Percentiles rank a stretch among this genome's conserved stretches.
These are phyloP conservation scores for Cryptocephalus moraei DNA, from an alignment of 2,888 invertebrate species.

Conservation along the genomic window DNA sequence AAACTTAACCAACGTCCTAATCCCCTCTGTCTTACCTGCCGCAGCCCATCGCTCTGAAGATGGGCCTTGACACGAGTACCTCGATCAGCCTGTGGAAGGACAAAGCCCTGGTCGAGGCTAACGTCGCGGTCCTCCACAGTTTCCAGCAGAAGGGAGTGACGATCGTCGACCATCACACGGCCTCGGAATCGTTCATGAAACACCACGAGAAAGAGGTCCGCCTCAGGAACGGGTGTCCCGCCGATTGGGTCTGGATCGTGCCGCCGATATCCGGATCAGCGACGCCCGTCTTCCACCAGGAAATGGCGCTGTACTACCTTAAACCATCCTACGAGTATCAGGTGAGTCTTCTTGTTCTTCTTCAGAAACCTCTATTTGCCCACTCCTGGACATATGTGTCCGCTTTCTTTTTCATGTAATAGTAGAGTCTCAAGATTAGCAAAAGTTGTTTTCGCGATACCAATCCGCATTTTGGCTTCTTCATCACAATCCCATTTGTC, in stretches of 20 bases:
- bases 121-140: slow-evolving; percentile 84
- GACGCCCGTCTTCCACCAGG: slow-evolving; percentile 73
- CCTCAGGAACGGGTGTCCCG: slow-evolving; percentile 74
- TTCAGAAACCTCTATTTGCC: too few relatives aligned
- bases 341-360: too few relatives aligned
- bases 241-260: slow-evolving; percentile 79
- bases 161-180: slow-evolving; percentile 93
- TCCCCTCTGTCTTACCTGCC: too few relatives aligned
- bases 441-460: too few relatives aligned
- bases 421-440: too few relatives aligned
- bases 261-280: slow-evolving; percentile 69
- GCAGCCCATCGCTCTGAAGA: slow-evolving; percentile 65
- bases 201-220: slow-evolving; percentile 86
- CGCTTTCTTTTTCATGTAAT: too few relatives aligned
- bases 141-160: slow-evolving; percentile 81
- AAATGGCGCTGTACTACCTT: slow-evolving; percentile 81
- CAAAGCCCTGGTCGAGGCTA: slow-evolving; percentile 81
- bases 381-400: too few relatives aligned
- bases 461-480: too few relatives aligned
- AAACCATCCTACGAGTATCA: slow-evolving; percentile 89
- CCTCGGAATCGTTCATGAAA: slow-evolving; percentile 92
- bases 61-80: slow-evolving; percentile 83
- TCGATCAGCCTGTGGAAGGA: slow-evolving; percentile 88
- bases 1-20: too few relatives aligned
- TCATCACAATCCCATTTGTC: too few relatives aligned